These are phyloP conservation scores for Ceyx melanurus DNA, from an alignment of 2,113 vertebrate species.

Conservation along the genomic window DNA sequence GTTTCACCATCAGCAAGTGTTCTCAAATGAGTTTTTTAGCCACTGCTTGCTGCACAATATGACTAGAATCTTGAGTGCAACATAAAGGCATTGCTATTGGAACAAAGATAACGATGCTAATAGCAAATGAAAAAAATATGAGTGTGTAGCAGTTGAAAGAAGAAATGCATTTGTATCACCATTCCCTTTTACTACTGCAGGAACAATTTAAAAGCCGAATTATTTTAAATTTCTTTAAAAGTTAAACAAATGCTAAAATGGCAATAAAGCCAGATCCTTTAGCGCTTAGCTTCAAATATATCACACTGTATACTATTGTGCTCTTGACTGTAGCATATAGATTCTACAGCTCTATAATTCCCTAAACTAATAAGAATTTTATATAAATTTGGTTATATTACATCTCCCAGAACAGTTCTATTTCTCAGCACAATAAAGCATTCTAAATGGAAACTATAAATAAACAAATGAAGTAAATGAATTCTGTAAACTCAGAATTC, in stretches of 20 bases:
- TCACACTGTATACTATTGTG: neutral
- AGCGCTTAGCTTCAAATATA: neutral
- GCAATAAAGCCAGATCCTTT: neutral
- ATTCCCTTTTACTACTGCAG: neutral
- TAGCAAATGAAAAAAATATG: neutral
- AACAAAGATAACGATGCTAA: neutral
- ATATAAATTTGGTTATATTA: neutral
- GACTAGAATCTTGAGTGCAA: neutral
- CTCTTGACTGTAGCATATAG: neutral
- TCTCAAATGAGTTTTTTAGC: neutral
- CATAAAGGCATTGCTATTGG: neutral
- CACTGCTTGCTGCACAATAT: neutral
- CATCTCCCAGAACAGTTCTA: neutral
- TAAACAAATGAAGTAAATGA: neutral
- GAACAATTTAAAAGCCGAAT: neutral
- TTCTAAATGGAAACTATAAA: neutral
- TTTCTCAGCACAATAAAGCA: neutral
- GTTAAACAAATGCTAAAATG: neutral
- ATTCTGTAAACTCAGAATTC: neutral
- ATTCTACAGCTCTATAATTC: neutral
- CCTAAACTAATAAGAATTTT: neutral
- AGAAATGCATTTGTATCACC: neutral
- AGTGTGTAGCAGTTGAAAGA: neutral
- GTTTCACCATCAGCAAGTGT: constrained; percentile 19
- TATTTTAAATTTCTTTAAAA: neutral